Evolutionary conservation across 2,888 invertebrate genomes (phyloP).

Genomic region (Itoplectis maculator): DNA sequence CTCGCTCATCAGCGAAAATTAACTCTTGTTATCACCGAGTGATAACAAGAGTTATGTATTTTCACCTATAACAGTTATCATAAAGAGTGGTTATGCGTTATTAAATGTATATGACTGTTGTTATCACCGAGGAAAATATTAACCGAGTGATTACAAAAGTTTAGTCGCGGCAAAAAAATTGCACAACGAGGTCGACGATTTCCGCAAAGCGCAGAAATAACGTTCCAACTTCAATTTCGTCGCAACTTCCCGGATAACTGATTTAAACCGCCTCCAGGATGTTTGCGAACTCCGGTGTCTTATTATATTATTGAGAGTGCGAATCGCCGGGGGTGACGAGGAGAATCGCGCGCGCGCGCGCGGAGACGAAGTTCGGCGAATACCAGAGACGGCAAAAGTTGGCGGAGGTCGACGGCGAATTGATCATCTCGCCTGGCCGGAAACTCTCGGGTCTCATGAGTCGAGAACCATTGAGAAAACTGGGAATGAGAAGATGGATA

Average conservation of each 20-base stretch:
- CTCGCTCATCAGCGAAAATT: no score
- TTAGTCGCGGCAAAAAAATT: no score
- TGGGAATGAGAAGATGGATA: not conserved
- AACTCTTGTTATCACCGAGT: no score
- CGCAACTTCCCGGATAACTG: not conserved
- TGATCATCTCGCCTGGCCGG: slow-evolving; percentile 13
- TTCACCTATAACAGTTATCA: no score
- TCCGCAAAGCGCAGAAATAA: not conserved
- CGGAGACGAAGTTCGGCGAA: slow-evolving; percentile 18
- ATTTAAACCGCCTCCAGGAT: not conserved
- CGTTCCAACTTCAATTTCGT: slow-evolving; percentile 8
- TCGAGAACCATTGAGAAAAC: slow-evolving; percentile 26
- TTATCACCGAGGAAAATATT: no score
- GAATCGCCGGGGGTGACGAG: no score
- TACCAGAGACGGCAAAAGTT: slow-evolving; percentile 51
- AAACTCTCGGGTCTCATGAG: slow-evolving; percentile 13
- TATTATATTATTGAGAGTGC: slow-evolving; percentile 31
- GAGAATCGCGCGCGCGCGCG: no score
- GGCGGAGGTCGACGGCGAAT: slow-evolving; percentile 24
- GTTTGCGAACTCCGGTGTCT: slow-evolving; percentile 14
- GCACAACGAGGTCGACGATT: no score
- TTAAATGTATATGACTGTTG: no score
- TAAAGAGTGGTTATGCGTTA: no score
- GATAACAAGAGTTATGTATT: no score
- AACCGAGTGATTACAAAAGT: no score